phyloP scores from a whole-genome alignment of 2,797 vertebrate genomes.

The Rallus crepitans region DNA sequence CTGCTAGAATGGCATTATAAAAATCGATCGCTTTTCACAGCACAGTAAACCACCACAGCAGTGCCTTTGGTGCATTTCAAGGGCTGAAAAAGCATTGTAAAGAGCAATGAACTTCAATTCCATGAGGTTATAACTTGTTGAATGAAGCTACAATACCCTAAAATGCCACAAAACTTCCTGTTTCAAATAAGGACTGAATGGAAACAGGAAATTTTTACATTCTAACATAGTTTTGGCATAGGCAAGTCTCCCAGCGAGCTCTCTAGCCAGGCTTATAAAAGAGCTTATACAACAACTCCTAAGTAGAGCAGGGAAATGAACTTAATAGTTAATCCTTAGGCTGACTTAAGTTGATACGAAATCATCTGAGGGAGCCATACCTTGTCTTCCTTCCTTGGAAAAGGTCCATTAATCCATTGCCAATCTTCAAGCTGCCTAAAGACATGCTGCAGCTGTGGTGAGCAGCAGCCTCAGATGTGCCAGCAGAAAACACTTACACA shows the following conservation, averaged over 20 bases:
- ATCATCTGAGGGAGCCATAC: background rate
- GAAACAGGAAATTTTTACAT: background rate
- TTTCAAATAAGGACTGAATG: background rate
- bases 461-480: background rate
- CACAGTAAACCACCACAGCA: background rate
- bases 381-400: background rate
- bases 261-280: background rate
- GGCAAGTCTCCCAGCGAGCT: background rate
- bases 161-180: background rate
- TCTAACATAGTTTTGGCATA: background rate
- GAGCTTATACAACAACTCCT: background rate
- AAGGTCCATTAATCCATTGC: background rate
- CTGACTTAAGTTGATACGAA: background rate
- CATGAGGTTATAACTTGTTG: background rate
- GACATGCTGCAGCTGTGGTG: background rate
- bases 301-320: background rate
- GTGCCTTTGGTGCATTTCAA: background rate
- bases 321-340: background rate
- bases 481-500: background rate
- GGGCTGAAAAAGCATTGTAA: background rate
- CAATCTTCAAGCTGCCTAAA: background rate
- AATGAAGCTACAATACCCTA: background rate
- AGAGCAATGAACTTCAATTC: background rate
- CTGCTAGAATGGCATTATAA: conserved; percentile 30
- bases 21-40: conserved; percentile 44